These are phyloP conservation scores for Heteromyza rotundicornis DNA, from an alignment of 2,888 invertebrate species.

Conservation along the genomic window DNA sequence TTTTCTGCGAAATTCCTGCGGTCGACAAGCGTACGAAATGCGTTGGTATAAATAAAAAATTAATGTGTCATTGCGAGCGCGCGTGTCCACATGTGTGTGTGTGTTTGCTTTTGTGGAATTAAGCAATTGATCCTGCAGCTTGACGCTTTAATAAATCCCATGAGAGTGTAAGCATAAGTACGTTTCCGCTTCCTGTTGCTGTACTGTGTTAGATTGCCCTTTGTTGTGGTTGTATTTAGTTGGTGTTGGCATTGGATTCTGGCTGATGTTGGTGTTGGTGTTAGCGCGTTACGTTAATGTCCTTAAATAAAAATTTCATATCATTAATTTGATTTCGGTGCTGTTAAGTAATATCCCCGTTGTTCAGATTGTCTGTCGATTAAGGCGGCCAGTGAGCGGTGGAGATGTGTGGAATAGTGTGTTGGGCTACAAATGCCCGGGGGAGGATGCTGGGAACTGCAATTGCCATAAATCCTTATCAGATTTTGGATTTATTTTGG, in stretches of 20 bases:
- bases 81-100: conserved; percentile 12
- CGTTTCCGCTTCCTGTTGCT: conserved; percentile 43
- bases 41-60: background rate
- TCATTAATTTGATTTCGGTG: conserved; percentile 44
- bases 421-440: too few species aligned
- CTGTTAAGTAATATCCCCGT: background rate
- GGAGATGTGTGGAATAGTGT: too few species aligned
- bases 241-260: conserved; percentile 22
- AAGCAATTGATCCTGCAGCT: conserved; percentile 41
- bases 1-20: background rate
- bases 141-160: conserved; percentile 48
- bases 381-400: background rate
- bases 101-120: conserved; percentile 19
- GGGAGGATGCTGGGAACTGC: background rate
- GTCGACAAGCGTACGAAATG: background rate
- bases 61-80: conserved; percentile 35
- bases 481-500: background rate
- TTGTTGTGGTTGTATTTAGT: conserved; percentile 24
- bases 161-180: conserved; percentile 13
- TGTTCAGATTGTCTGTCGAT: conserved; percentile 2
- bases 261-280: conserved; percentile 14
- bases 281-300: conserved; percentile 35
- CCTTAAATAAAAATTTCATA: conserved; percentile 44
- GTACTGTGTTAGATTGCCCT: too few species aligned
- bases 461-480: background rate